Conservation (phyloP, 2,797 vertebrate genomes). For the Macropodus opercularis region DNA sequence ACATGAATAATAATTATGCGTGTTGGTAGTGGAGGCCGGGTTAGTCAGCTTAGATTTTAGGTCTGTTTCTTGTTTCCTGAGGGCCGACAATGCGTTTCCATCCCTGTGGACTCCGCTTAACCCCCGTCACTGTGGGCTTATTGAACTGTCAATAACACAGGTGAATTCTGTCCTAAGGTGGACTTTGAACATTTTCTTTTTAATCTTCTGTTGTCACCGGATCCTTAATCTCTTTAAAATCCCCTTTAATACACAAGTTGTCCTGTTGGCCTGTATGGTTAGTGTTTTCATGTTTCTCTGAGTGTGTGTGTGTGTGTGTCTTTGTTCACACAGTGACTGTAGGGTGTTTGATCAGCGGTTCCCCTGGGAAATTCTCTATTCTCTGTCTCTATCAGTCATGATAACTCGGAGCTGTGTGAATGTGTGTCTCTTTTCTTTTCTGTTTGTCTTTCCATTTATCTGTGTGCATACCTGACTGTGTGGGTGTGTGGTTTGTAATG, state of each 20-base stretch:
- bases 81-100: constrained; percentile 23
- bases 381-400: constrained; percentile 47
- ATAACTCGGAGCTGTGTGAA: constrained; percentile 28
- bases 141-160: constrained; percentile 15
- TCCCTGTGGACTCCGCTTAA: constrained; percentile 42
- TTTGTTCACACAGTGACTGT: not conserved
- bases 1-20: no score
- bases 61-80: no score
- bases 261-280: constrained; percentile 49
- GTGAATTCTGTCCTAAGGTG: constrained; percentile 59
- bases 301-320: constrained; percentile 15
- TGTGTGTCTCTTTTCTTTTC: constrained; percentile 28
- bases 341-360: constrained; percentile 50
- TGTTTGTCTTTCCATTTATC: constrained; percentile 53
- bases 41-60: no score
- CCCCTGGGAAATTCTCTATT: constrained; percentile 50
- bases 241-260: constrained; percentile 75
- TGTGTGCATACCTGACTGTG: constrained; percentile 27
- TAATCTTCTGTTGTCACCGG: constrained; percentile 70
- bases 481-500: constrained; percentile 56
- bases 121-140: constrained; percentile 18
- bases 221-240: constrained; percentile 76
- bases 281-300: constrained; percentile 32
- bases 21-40: no score
- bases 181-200: constrained; percentile 53